phyloP scores from a whole-genome alignment of 2,113 vertebrate genomes.

The Phalacrocorax aristotelis region DNA sequence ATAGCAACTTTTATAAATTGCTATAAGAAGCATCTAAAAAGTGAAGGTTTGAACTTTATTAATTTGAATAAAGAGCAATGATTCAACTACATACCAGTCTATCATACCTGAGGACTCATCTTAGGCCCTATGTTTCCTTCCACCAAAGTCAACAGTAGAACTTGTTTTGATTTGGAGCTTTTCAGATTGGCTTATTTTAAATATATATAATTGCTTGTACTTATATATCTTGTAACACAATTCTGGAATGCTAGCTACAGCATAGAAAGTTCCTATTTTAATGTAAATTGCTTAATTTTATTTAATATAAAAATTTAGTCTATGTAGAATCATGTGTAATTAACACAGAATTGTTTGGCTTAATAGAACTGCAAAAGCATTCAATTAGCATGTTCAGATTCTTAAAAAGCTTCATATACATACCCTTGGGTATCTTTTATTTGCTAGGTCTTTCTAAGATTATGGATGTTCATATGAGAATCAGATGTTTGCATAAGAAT shows the following conservation, averaged over 20 bases:
- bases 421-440: neutral
- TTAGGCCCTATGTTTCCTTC: neutral
- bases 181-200: neutral
- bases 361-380: neutral
- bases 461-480: slow-evolving; percentile 1
- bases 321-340: neutral
- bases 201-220: neutral
- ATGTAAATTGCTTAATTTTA: neutral
- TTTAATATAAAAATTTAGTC: neutral
- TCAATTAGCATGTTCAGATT: neutral
- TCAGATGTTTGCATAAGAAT: slow-evolving; percentile 33
- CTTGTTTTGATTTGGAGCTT: neutral
- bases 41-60: neutral
- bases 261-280: neutral
- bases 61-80: neutral
- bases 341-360: neutral
- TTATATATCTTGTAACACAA: neutral
- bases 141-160: neutral
- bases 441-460: slow-evolving; percentile 8
- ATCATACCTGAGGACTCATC: neutral
- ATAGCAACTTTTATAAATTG: neutral
- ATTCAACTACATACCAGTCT: neutral
- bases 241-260: neutral
- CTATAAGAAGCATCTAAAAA: neutral
- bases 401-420: neutral